Conservation (phyloP, 30 jellyfish, hydroid and myxozoan genomes). For the Chrysaora quinquecirrha region DNA sequence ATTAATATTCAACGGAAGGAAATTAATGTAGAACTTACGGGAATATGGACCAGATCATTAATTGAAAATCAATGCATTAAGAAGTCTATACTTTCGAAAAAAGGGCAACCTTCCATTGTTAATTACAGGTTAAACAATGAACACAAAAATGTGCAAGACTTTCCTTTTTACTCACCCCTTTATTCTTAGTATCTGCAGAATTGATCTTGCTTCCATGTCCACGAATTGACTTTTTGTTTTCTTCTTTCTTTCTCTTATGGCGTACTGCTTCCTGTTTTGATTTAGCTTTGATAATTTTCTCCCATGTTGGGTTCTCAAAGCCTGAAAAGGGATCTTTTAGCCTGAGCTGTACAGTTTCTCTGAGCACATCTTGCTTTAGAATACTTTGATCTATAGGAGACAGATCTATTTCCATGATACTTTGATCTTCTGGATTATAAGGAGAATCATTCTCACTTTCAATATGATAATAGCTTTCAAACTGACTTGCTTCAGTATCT, state of each 20-base stretch:
- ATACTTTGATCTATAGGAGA: slow-evolving; percentile 40
- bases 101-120: too few species aligned
- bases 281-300: slow-evolving; percentile 83
- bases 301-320: slow-evolving; percentile 82
- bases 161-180: slow-evolving; percentile 6
- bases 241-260: slow-evolving; percentile 60
- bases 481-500: slow-evolving; percentile 37
- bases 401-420: slow-evolving; percentile 55
- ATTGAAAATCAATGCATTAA: too few species aligned
- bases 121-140: too few species aligned
- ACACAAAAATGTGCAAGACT: too few species aligned
- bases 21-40: too few species aligned
- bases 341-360: slow-evolving; percentile 76
- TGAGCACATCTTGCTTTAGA: slow-evolving; percentile 68
- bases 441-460: slow-evolving; percentile 82
- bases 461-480: slow-evolving; percentile 42
- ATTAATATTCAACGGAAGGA: too few species aligned
- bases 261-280: slow-evolving; percentile 81
- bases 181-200: not conserved
- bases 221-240: not conserved
- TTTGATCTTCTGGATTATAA: slow-evolving; percentile 86
- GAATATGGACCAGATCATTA: too few species aligned
- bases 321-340: slow-evolving; percentile 73
- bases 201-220: not conserved
- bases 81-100: too few species aligned